Evolutionary conservation across 2,113 vertebrate genomes (phyloP).

Genomic region (Fregetta grallaria): DNA sequence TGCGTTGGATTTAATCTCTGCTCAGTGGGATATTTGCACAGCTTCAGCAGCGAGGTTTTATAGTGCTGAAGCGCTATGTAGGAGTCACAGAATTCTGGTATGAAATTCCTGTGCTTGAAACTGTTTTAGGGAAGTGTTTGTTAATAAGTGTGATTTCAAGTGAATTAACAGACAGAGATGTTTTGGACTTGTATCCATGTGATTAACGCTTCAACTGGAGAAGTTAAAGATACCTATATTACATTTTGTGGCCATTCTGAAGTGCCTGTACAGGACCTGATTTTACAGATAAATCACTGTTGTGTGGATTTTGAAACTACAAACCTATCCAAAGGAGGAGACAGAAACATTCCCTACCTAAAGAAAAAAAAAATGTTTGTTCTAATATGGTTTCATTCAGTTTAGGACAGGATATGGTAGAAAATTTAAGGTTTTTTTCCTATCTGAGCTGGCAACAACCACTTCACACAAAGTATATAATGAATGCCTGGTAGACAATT

Average conservation of each 20-base stretch:
- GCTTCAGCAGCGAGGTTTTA: constrained; percentile 20
- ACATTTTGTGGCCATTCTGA: background rate
- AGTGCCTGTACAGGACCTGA: background rate
- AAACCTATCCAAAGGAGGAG: background rate
- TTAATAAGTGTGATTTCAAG: background rate
- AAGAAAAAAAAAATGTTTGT: background rate
- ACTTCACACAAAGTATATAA: background rate
- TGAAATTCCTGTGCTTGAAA: background rate
- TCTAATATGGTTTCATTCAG: background rate
- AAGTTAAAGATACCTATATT: background rate
- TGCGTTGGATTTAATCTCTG: background rate
- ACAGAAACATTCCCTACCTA: background rate
- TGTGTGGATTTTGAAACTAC: background rate
- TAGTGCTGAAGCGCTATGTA: background rate
- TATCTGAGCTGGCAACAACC: background rate
- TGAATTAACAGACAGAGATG: background rate
- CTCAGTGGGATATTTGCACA: constrained; percentile 38
- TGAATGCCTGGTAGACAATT: background rate
- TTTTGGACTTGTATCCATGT: background rate
- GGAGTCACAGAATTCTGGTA: background rate
- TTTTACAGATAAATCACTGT: background rate
- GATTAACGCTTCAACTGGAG: background rate
- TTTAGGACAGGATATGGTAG: background rate
- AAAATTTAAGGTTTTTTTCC: background rate
- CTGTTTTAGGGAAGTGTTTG: background rate